These are phyloP conservation scores for Tigriopus japonicus DNA, from an alignment of 1,140 invertebrate species.

Conservation along the genomic window DNA sequence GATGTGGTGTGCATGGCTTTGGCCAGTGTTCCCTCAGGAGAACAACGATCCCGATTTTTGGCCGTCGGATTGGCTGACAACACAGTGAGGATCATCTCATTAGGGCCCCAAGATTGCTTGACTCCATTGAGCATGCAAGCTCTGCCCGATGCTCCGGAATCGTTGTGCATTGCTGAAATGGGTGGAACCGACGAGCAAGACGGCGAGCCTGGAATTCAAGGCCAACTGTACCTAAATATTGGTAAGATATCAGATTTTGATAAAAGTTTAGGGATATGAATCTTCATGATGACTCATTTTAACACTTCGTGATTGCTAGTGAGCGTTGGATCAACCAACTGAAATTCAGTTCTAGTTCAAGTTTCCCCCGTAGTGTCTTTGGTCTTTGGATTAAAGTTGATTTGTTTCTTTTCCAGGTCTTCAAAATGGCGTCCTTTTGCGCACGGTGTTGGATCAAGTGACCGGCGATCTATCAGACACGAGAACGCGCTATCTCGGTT, in stretches of 20 bases:
- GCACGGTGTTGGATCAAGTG: conserved; percentile 88
- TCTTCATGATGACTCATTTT: too few species aligned
- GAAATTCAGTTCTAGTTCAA: not conserved
- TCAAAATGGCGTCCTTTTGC: conserved; percentile 84
- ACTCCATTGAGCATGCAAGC: conserved; percentile 88
- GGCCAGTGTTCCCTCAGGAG: conserved; percentile 79
- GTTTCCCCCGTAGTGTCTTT: conserved; percentile 1
- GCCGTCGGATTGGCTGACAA: conserved; percentile 91
- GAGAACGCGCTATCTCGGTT: conserved; percentile 83
- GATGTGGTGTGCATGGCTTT: conserved; percentile 98
- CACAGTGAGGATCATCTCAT: conserved; percentile 89
- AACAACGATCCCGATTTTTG: conserved; percentile 86
- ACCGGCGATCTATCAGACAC: conserved; percentile 94
- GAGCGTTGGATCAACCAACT: not conserved
- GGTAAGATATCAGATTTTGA: conserved; percentile 39
- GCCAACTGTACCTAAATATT: conserved; percentile 87
- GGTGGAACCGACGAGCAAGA: conserved; percentile 41
- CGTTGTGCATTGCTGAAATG: conserved; percentile 89
- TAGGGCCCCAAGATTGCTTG: conserved; percentile 86
- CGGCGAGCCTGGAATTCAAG: conserved; percentile 33
- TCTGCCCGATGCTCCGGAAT: conserved; percentile 86
- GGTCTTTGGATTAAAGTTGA: too few species aligned
- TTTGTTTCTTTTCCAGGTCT: conserved; percentile 8
- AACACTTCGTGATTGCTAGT: not conserved
- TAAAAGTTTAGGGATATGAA: too few species aligned